These are phyloP conservation scores for Parapsyche elsis DNA, from an alignment of 1,140 invertebrate species.

Conservation along the genomic window DNA sequence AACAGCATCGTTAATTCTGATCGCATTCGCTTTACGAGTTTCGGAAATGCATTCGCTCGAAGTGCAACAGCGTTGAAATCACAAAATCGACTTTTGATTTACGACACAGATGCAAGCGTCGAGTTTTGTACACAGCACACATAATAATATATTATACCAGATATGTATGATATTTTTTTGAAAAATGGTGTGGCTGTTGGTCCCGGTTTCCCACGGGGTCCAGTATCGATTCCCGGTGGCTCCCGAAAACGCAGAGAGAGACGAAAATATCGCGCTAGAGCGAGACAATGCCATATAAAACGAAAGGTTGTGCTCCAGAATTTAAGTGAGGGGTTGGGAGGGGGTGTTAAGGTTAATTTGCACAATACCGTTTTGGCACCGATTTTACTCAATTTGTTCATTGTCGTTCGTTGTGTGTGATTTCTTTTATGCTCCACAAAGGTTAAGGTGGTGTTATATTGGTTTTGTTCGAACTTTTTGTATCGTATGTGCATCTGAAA, in stretches of 20 bases:
- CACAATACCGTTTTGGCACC: conserved; percentile 21
- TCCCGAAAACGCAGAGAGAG: conserved; percentile 23
- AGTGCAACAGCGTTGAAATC: too few relatives aligned
- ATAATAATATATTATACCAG: neutral
- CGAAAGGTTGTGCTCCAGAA: neutral
- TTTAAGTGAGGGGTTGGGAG: neutral
- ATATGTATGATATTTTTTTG: neutral
- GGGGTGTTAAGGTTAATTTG: conserved; percentile 35
- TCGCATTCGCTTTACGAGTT: too few relatives aligned
- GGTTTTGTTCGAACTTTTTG: neutral
- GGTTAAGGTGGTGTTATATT: neutral
- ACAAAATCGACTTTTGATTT: too few relatives aligned
- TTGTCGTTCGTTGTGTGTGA: neutral
- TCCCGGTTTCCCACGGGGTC: conserved; percentile 45
- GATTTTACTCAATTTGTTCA: conserved; percentile 16
- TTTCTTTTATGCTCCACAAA: neutral
- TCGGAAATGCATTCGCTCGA: too few relatives aligned
- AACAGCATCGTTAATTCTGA: too few relatives aligned
- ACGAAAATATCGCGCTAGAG: neutral
- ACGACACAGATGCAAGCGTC: too few relatives aligned
- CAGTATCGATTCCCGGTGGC: conserved; percentile 50
- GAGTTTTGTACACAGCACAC: neutral
- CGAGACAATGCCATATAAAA: neutral
- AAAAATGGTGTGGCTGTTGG: neutral
- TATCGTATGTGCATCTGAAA: neutral